Base-by-base conservation (phyloP, 2,113 vertebrate genomes). In the Vanacampus margaritifer region DNA sequence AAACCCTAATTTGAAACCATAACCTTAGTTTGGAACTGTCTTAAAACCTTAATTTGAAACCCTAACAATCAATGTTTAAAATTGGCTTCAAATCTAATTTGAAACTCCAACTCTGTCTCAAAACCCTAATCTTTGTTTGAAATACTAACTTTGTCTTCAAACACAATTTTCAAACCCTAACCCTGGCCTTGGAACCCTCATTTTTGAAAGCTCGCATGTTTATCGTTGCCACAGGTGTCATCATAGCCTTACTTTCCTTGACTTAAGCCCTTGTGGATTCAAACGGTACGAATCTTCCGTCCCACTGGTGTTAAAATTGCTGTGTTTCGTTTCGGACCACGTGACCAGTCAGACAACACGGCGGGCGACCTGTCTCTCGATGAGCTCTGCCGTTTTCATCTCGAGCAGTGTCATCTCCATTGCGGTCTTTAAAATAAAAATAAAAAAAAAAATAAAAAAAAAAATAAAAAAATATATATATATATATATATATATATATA, bases 331-430 rank as follows among this genome's bases (percentile, higher is more conserved):
- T 57, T 57, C 32, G 54, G 26, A 37, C 32, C 32, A n/a, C 57
- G 35, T 21, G 32, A 32, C 23, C 28, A 2, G 48, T 66, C 53
- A 53, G 69, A 51, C 65, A 71, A 68, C 72, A 65, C 59, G 28
- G 69, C 51, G 41, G 43, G 66, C 28, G 62, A 67, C 59, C 59
- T 23, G 56, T 66, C 65, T 63, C 59, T 68, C 57, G 80, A 86
- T 72, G 50, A 73, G 75, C 74, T 83, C 68, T 67, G 73, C 66
- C 45, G 41, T 67, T 76, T 68, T 73, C 26, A 19, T 68, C 76
- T 68, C 66, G 19, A 61, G 14, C 39, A n/a, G 59, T 76, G 74
- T 71, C 82, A 73, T 78, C 82, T 73, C 78, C 59, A 73, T 69
- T 23, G 57, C 68, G 77, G 37, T 36, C 58, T 71, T 61, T 61